These are phyloP conservation scores for Pseudobourletiella spinata DNA, from an alignment of 1,140 invertebrate species.

Conservation along the genomic window DNA sequence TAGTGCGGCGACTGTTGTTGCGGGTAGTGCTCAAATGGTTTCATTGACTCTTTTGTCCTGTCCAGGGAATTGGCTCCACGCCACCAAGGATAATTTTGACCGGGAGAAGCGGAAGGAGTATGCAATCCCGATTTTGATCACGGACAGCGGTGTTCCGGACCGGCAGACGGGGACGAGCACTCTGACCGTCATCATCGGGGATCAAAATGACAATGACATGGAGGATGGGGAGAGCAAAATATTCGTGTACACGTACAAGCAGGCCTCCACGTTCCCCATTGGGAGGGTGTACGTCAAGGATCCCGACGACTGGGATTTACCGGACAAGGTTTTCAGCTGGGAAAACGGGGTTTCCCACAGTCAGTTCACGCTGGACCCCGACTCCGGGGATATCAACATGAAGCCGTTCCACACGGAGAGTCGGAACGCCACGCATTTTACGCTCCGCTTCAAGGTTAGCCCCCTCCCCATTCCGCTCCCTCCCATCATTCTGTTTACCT, in stretches of 20 bases:
- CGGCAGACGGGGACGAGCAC: slow-evolving; percentile 61
- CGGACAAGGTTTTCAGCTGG: slow-evolving; percentile 76
- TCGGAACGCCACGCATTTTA: slow-evolving; percentile 59
- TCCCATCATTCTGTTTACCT: too few relatives aligned
- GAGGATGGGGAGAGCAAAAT: slow-evolving; percentile 69
- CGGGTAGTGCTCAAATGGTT: too few relatives aligned
- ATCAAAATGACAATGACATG: slow-evolving; percentile 83
- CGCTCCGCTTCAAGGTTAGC: slow-evolving; percentile 58
- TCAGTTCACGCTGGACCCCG: slow-evolving; percentile 57
- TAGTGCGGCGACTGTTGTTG: too few relatives aligned
- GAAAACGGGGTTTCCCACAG: slow-evolving; percentile 42
- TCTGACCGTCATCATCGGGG: slow-evolving; percentile 76
- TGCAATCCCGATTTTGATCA: slow-evolving; percentile 74
- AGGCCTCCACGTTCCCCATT: slow-evolving; percentile 46
- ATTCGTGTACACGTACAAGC: slow-evolving; percentile 84
- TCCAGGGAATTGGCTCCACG: slow-evolving; percentile 12
- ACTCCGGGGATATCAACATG: slow-evolving; percentile 77
- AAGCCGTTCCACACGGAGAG: slow-evolving; percentile 55
- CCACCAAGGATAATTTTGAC: slow-evolving; percentile 59
- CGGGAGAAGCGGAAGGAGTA: slow-evolving; percentile 81
- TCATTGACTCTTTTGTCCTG: too few relatives aligned
- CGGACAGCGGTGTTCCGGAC: slow-evolving; percentile 63
- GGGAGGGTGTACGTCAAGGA: slow-evolving; percentile 85
- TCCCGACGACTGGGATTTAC: slow-evolving; percentile 85
- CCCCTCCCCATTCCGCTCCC: too few relatives aligned